Evolutionary conservation across 2,113 vertebrate genomes (phyloP).

Genomic region (Lycaon pictus): DNA sequence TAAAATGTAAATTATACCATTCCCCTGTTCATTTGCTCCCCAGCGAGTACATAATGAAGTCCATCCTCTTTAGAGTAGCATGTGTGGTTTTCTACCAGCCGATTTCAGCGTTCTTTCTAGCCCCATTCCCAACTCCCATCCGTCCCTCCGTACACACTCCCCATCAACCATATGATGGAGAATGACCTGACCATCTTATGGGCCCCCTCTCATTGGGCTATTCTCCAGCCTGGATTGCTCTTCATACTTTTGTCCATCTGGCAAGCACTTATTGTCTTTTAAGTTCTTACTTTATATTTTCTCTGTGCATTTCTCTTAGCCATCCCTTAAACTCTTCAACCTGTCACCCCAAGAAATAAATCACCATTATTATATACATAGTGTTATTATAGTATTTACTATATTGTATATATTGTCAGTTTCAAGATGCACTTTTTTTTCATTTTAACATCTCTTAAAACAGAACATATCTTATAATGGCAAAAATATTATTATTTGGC

Average conservation of each 20-base stretch:
- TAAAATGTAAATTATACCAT: background rate
- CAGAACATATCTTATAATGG: background rate
- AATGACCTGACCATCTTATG: background rate
- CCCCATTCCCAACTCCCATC: background rate
- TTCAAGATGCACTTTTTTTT: background rate
- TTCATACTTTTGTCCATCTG: background rate
- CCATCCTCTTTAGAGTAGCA: background rate
- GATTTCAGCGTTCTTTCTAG: background rate
- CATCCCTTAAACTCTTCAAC: background rate
- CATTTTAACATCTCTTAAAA: conserved; percentile 36
- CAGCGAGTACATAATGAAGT: background rate
- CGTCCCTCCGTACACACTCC: background rate
- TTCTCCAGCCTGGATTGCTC: background rate
- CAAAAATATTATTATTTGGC: conserved; percentile 37
- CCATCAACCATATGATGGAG: background rate
- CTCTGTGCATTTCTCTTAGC: background rate
- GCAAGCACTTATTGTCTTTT: background rate
- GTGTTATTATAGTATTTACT: background rate
- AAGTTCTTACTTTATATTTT: background rate
- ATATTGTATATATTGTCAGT: background rate
- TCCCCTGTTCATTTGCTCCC: background rate
- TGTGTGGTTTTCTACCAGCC: background rate
- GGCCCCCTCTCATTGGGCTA: background rate
- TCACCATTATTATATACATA: background rate
- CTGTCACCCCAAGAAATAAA: background rate